Base-by-base conservation (phyloP, 92 coral and sea anemone species). In the Plumapathes pennacea region DNA sequence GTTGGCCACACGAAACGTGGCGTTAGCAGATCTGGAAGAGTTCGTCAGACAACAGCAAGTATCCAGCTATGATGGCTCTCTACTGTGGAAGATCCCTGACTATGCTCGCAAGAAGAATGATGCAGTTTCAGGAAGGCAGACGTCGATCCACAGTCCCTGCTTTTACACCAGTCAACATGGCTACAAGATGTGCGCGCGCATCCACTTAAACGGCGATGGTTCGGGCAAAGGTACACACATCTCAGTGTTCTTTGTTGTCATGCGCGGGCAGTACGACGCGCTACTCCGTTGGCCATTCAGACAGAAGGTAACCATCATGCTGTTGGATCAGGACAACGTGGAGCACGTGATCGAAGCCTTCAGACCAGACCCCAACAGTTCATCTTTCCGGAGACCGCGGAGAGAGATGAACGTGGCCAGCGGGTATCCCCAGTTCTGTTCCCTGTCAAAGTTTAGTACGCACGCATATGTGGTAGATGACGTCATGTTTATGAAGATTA, bases 171-270 rank as follows among this genome's bases (percentile, higher is more conserved):
- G 82, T 51, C 87, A 70, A 10, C 76, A 80, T 43, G 92, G 92
- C 7, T 85, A 85, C 84, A 85, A 85, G 45, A 85, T 85, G 95
- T 75, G 95, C 47, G 88, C 95, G 8, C 86, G 95, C 60, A 70
- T 85, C 39, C 80, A 85, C 45, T 48, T 85, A 3, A 79, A 85
- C 31, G 92, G 92, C 0, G 92, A 85, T 49, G 95, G 95, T 9
- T 80, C 76, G 85, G 95, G 95, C 30, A 74, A 70, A 34, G 88
- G 88, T 0, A 62, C 74, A 24, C 84, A 80, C 50, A 73, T 85
- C 32, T 77, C 85, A 0, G 44, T 85, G 72, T 85, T 80, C 64
- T 85, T 85, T 46, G 92, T 85, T 52, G 33, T 85, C 62, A 80
- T 85, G 92, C 83, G 92, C 10, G 84, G 87, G 0, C 80, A 85